These are phyloP conservation scores for Hafferia zeledoni DNA, from an alignment of 2,797 vertebrate species.

Conservation along the genomic window DNA sequence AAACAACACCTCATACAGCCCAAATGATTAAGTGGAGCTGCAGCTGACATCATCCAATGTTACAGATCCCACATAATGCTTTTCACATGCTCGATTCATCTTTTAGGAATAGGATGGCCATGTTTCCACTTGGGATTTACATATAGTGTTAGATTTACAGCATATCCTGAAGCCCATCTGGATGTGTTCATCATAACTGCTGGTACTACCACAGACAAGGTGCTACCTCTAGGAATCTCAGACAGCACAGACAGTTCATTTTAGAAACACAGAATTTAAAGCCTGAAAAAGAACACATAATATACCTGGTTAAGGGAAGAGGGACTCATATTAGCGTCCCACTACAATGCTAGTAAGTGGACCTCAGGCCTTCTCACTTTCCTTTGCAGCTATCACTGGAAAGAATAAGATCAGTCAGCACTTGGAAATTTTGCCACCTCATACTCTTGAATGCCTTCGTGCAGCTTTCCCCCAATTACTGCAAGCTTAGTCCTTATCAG, in stretches of 20 bases:
- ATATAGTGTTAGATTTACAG: not conserved
- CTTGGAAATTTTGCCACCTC: not conserved
- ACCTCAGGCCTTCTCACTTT: not conserved
- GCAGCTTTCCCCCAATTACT: not conserved
- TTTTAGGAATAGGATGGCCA: not conserved
- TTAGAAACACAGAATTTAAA: not conserved
- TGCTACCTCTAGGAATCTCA: not conserved
- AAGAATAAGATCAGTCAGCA: not conserved
- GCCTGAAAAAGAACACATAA: not conserved
- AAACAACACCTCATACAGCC: not conserved
- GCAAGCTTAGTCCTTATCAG: not conserved
- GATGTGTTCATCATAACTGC: rapidly evolving
- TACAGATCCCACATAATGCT: not conserved
- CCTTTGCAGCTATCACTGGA: not conserved
- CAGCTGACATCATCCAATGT: not conserved
- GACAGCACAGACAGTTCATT: not conserved
- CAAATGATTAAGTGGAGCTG: too few species aligned
- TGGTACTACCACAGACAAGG: not conserved
- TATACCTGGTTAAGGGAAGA: not conserved
- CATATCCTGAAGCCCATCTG: not conserved
- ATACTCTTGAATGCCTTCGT: not conserved
- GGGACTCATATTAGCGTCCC: not conserved
- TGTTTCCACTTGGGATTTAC: not conserved
- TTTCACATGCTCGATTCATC: not conserved
- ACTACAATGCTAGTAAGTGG: not conserved